Evolutionary conservation across 2,888 invertebrate species (phyloP).

Genomic region (Orthonevra nobilis): DNA sequence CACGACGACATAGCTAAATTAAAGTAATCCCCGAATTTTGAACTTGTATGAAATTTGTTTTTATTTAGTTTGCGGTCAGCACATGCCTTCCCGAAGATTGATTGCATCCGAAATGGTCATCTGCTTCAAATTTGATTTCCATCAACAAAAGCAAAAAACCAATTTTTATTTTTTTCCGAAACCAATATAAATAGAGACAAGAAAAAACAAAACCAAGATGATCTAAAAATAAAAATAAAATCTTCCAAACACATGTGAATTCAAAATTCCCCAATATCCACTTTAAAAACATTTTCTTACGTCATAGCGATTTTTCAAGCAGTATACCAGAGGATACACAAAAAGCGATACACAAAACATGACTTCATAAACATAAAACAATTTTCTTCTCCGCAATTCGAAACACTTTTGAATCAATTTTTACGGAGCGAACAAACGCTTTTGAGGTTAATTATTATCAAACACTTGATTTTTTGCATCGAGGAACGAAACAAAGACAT

Average conservation of each 20-base stretch:
- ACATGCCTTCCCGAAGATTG: neutral
- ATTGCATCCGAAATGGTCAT: neutral
- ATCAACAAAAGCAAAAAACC: neutral
- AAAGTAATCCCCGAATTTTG: too few species aligned
- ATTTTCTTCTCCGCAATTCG: conserved; percentile 1
- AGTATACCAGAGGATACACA: too few species aligned
- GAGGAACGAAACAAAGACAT: conserved; percentile 30
- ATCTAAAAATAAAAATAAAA: neutral
- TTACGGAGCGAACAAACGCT: conserved; percentile 33
- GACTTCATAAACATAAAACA: conserved; percentile 9
- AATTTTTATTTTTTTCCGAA: too few species aligned
- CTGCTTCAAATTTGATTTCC: neutral
- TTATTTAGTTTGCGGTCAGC: too few species aligned
- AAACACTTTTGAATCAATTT: conserved; percentile 33
- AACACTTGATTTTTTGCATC: conserved; percentile 41
- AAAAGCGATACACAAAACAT: conserved; percentile 30
- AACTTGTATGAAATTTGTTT: too few species aligned
- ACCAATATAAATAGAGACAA: too few species aligned
- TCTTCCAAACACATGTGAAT: neutral
- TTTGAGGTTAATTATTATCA: conserved; percentile 60
- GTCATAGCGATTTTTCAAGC: too few species aligned
- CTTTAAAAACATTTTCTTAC: conserved; percentile 8
- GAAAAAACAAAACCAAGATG: neutral
- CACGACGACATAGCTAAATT: too few species aligned
- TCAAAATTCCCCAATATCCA: neutral